phyloP scores from a whole-genome alignment of 2,797 vertebrate genomes.

The Sebastes paucispinis region DNA sequence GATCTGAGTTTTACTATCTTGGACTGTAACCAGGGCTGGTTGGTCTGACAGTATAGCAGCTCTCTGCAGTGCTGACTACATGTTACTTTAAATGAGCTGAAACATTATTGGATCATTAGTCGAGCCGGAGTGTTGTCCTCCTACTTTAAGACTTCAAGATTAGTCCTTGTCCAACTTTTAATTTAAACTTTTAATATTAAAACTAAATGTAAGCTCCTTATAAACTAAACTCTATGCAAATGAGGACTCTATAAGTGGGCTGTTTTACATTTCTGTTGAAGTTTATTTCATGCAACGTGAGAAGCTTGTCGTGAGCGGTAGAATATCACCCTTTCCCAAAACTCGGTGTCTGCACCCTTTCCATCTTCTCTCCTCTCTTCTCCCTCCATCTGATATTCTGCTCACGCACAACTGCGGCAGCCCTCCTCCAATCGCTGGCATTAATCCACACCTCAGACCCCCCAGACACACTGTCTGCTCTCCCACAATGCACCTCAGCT shows the following conservation, averaged over 20 bases:
- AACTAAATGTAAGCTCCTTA: not conserved
- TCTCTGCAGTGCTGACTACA: not conserved
- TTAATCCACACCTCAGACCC: conserved; percentile 89
- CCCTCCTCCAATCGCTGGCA: conserved; percentile 90
- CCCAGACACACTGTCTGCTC: conserved; percentile 85
- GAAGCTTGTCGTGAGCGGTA: conserved; percentile 18
- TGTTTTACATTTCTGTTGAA: conserved; percentile 22
- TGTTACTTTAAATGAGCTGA: conserved; percentile 5
- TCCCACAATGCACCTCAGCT: conserved; percentile 83
- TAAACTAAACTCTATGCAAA: conserved; percentile 2
- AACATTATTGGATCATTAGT: not conserved
- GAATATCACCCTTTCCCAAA: conserved; percentile 42
- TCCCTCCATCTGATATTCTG: conserved; percentile 86
- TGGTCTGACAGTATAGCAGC: not conserved
- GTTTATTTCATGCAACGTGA: conserved; percentile 29
- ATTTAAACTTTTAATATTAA: not conserved
- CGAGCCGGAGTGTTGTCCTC: not conserved
- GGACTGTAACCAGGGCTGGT: not conserved
- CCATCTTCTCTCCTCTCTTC: conserved; percentile 69
- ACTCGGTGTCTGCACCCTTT: conserved; percentile 56
- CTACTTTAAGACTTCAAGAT: conserved; percentile 1
- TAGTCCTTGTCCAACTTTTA: conserved; percentile 14
- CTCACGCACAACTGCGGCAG: conserved; percentile 94
- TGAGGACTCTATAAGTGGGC: not conserved
- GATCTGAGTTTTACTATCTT: not conserved